Evolutionary conservation across 2,797 vertebrate species (phyloP).

Genomic region (Phoeniculus purpureus): DNA sequence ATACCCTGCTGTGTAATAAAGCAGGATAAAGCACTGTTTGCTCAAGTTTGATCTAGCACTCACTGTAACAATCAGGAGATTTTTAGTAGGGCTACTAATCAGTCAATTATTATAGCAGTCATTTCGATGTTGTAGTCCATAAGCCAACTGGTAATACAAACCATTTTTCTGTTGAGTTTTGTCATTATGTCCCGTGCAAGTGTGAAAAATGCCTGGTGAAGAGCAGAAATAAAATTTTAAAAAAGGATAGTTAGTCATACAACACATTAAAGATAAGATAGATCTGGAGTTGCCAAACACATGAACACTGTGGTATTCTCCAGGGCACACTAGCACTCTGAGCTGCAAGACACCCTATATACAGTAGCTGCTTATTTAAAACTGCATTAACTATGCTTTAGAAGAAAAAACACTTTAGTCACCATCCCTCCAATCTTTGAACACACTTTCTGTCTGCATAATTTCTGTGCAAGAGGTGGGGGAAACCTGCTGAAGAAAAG

Average conservation of each 20-base stretch:
- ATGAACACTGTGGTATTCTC: not conserved
- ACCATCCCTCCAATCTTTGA: not conserved
- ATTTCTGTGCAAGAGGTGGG: not conserved
- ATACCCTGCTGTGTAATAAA: not conserved
- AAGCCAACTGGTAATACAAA: constrained; percentile 76
- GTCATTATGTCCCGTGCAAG: constrained; percentile 96
- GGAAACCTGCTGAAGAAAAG: not conserved
- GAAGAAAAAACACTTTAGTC: not conserved
- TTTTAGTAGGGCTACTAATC: not conserved
- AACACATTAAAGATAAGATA: not conserved
- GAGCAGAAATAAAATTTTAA: not conserved
- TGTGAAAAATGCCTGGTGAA: constrained; percentile 93
- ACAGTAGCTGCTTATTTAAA: not conserved
- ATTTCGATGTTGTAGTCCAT: not conserved
- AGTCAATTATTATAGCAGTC: not conserved
- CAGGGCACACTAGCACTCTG: not conserved
- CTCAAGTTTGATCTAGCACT: not conserved
- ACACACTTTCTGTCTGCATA: not conserved
- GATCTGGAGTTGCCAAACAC: not conserved
- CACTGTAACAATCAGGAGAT: not conserved
- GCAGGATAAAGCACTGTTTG: not conserved
- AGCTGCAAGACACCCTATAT: not conserved
- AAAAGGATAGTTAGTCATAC: not conserved
- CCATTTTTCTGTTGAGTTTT: constrained; percentile 97
- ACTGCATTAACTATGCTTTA: not conserved